Conservation (phyloP, 2,888 invertebrate species). For the Carterocephalus palaemon region DNA sequence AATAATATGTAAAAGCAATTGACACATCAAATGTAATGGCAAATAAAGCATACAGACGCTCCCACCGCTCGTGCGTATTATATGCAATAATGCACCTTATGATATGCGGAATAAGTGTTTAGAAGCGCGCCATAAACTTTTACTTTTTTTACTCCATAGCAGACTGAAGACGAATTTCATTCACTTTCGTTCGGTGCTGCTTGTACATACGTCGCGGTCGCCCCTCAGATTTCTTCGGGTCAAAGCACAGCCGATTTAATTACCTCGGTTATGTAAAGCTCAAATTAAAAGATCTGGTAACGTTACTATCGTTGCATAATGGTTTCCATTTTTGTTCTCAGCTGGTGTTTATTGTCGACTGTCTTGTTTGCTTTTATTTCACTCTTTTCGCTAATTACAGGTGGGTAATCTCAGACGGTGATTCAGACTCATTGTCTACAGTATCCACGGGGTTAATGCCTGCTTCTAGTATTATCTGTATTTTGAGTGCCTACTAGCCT, state of each 20-base stretch:
- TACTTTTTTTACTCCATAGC: constrained; percentile 40
- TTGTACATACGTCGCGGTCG: too few relatives aligned
- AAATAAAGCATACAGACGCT: constrained; percentile 34
- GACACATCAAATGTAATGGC: constrained; percentile 32
- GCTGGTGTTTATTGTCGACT: neutral
- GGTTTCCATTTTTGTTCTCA: neutral
- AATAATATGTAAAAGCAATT: constrained; percentile 36
- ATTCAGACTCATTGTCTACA: too few relatives aligned
- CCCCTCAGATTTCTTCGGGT: constrained; percentile 15
- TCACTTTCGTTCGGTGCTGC: constrained; percentile 49
- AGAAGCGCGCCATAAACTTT: constrained; percentile 52
- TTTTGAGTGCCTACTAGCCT: too few relatives aligned
- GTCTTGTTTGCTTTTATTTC: neutral
- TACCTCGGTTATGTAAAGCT: constrained; percentile 16
- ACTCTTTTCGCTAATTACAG: too few relatives aligned
- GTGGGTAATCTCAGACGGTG: too few relatives aligned
- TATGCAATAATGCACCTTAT: constrained; percentile 42
- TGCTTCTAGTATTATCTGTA: too few relatives aligned
- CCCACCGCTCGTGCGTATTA: too few relatives aligned
- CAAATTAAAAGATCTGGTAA: too few relatives aligned
- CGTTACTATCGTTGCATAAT: constrained; percentile 10
- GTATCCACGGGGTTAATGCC: too few relatives aligned
- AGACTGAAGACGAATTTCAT: constrained; percentile 41
- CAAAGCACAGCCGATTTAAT: constrained; percentile 17
- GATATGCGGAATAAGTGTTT: constrained; percentile 32